A percentile compares a stretch with the other conserved stretches of the same genome.
Conservation (phyloP, 2,113 vertebrate genomes). For the Sebastes fasciatus region DNA sequence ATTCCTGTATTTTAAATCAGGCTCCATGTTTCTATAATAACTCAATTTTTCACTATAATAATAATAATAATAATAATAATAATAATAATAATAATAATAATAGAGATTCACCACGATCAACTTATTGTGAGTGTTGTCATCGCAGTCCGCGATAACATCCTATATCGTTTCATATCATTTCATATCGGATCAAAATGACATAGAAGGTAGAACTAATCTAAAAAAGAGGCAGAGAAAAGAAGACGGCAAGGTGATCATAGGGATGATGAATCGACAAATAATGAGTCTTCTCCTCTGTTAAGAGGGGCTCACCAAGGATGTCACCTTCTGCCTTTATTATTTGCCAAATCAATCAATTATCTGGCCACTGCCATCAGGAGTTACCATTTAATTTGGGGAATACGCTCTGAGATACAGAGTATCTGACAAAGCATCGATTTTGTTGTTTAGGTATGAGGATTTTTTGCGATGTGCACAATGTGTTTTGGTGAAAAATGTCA, state of each 20-base stretch:
- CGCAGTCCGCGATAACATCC: no score
- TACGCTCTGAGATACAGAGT: not conserved
- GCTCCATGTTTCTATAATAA: no score
- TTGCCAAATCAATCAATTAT: not conserved
- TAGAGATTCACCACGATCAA: no score
- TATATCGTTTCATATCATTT: no score
- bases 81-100: no score
- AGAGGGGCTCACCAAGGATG: not conserved
- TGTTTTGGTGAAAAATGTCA: not conserved
- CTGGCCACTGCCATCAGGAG: not conserved
- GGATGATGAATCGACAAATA: slow-evolving; percentile 4
- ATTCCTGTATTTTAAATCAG: no score
- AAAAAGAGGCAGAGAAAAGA: not conserved
- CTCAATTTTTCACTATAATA: no score
- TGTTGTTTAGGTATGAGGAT: not conserved
- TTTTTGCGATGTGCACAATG: not conserved
- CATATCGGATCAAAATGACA: no score
- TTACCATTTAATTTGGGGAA: not conserved
- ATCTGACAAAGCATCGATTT: not conserved
- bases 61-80: no score
- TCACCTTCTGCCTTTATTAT: not conserved
- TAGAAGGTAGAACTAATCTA: not conserved
- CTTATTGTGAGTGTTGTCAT: no score
- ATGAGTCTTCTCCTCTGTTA: not conserved
- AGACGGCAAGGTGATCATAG: not conserved